phyloP scores from a whole-genome alignment of 1,140 invertebrate genomes.

The Conus betulinus region DNA sequence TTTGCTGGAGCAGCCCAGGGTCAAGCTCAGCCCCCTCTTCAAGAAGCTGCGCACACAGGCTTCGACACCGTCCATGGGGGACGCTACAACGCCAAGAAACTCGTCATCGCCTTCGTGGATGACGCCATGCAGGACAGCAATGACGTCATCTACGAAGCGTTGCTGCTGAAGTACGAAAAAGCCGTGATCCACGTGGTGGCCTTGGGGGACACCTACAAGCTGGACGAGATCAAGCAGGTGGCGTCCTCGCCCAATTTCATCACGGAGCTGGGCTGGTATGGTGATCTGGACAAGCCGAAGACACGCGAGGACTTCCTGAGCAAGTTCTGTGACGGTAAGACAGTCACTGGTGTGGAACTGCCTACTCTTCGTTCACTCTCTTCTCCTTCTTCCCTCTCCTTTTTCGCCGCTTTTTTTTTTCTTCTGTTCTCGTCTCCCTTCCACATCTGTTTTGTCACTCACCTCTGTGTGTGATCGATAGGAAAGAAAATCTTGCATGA shows the following conservation, averaged over 20 bases:
- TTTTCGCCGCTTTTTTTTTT: too few species aligned
- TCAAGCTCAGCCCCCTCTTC: slow-evolving; percentile 44
- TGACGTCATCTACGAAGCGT: neutral
- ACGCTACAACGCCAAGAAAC: slow-evolving; percentile 33
- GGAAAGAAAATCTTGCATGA: too few species aligned
- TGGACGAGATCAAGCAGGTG: slow-evolving; percentile 7
- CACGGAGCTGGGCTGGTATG: neutral
- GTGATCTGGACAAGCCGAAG: neutral
- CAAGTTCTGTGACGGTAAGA: slow-evolving; percentile 8
- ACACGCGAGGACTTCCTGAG: neutral
- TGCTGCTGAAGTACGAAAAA: slow-evolving; percentile 5
- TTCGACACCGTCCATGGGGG: slow-evolving; percentile 46
- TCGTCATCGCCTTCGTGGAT: slow-evolving; percentile 48
- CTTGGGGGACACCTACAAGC: neutral
- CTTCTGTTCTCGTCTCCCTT: too few species aligned
- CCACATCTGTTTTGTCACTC: too few species aligned
- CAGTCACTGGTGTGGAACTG: too few species aligned
- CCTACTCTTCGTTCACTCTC: too few species aligned
- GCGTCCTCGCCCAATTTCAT: neutral
- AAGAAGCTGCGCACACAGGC: slow-evolving; percentile 39
- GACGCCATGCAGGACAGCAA: slow-evolving; percentile 13
- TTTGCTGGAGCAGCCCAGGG: slow-evolving; percentile 28
- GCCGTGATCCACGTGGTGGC: slow-evolving; percentile 29
- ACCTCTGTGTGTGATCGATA: too few species aligned
- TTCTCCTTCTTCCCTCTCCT: neutral